Percentiles rank a stretch among this genome's conserved stretches.
These are phyloP conservation scores for Megalonaias nervosa DNA, from an alignment of 1,140 invertebrate species.

Conservation along the genomic window DNA sequence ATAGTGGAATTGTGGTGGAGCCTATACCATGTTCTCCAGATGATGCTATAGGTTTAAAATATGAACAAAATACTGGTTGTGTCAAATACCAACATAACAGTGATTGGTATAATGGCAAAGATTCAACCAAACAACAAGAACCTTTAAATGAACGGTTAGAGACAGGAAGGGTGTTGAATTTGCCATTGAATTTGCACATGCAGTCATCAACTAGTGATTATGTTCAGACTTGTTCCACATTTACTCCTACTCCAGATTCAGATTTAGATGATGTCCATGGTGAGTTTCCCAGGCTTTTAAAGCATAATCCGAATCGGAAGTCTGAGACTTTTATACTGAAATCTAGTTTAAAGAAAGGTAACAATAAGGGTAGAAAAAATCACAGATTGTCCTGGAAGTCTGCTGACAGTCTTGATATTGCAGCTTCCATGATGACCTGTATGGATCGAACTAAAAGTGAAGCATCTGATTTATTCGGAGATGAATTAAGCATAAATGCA, in stretches of 20 bases:
- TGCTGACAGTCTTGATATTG: conserved; percentile 51
- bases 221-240: conserved; percentile 5
- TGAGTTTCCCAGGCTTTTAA: conserved; percentile 48
- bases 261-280: conserved; percentile 29
- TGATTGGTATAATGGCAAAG: conserved; percentile 1
- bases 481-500: conserved; percentile 51
- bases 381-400: conserved; percentile 54
- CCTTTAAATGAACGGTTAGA: background rate
- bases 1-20: conserved; percentile 34
- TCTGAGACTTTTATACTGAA: conserved; percentile 50
- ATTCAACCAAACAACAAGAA: conserved; percentile 1
- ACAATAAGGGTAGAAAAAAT: conserved; percentile 31
- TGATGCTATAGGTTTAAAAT: conserved; percentile 24
- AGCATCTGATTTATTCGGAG: conserved; percentile 45
- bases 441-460: conserved; percentile 51
- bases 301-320: conserved; percentile 34
- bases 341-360: conserved; percentile 48
- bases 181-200: background rate
- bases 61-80: conserved; percentile 16
- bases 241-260: conserved; percentile 21
- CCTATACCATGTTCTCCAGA: conserved; percentile 10
- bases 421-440: conserved; percentile 41
- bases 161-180: background rate
- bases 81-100: conserved; percentile 7
- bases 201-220: conserved; percentile 14